Evolutionary conservation across 2,797 vertebrate species (phyloP), one percentile per base, ranked within the genome.

Genomic region (Chrosomus eos): DNA sequence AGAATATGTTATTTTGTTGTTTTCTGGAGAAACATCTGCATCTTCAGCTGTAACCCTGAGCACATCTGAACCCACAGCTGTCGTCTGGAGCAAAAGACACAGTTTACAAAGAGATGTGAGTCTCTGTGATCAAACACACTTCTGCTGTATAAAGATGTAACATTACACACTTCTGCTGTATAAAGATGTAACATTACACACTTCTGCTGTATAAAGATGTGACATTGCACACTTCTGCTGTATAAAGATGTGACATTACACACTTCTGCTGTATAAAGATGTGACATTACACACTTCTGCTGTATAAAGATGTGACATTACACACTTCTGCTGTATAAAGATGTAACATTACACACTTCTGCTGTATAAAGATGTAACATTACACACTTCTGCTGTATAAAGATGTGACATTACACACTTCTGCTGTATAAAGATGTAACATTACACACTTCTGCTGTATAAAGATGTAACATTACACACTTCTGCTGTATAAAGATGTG

Each of bases 11-110:
- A 96, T 7, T 45, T 6, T 3, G 78, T 3, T 95, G 88, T 91
- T 92, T 0, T 0, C 0, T 43, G 83, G 0, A 14, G 89, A 82
- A 58, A 87, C 83, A 81, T 96, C 94, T 14, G 68, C 70, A 58
- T 96, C 95, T 38, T 1, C 0, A 4, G 96, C 96, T 62, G 3
- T 58, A 48, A 96, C 94, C 88, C 5, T 88, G 45, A 95, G 18
- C 85, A 95, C 89, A 0, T 45, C 70, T 0, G 8, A 68, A 67
- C 79, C 6, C 55, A 95, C 72, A 10, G 0, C 0, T 1, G 38
- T 1, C 9, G 72, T 43, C 96, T 96, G 40, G 28, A 43, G 10
- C 8, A 31, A 75, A 80, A 31, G 9, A 14, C 33, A 33, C 33
- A 33, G 33, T 33, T 33, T 33, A 33, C 33, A 33, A 33, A 45